Base-by-base conservation (phyloP, 1,140 invertebrate species). In the Augochlora pura region DNA sequence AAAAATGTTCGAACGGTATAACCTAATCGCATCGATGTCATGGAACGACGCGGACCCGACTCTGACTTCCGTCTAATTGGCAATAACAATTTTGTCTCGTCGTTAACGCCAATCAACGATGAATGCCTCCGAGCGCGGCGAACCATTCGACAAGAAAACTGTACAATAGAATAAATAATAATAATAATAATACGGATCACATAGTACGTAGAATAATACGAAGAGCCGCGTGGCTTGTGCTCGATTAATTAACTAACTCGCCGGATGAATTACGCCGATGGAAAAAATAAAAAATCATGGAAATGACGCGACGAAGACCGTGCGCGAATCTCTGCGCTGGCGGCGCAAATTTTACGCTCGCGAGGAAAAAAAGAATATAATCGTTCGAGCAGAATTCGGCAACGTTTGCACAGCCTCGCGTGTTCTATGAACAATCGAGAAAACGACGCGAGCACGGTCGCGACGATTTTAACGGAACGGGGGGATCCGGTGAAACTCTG, bases 101-200 rank as follows among this genome's bases (percentile, higher is more conserved):
- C 5, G 39, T 62, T 8, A 0, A 38, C 27, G 16, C 21, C 60
- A 6, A n/a, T n/a, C n/a, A n/a, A n/a, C n/a, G 49, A 52, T 18
- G 38, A 21, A 63, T 38, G 46, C n/a, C 25, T 14, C 27, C 32
- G 25, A 18, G 10, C 10, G 42, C 42, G 42, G 42, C 2, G n/a
- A 60, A 77, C 54, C 23, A 71, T 49, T 71, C 39, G 52, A 77
- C 6, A 52, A 12, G 18, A 32, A 32, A 63, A 52, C 46, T 38
- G 2, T 57, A 57, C 21, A 23, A 12, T 25, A 32, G 3, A 52
- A 72, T 72, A 72, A 65, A 72, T 71, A n/a, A n/a, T n/a, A n/a
- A n/a, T n/a, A n/a, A n/a, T n/a, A n/a, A n/a, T n/a, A 60, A 42
- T 39, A 74, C 9, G 23, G 18, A 18, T 67, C 23, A 60, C 18